Evolutionary conservation across 1,140 invertebrate species (phyloP).

Genomic region (Hylaeus volcanicus): DNA sequence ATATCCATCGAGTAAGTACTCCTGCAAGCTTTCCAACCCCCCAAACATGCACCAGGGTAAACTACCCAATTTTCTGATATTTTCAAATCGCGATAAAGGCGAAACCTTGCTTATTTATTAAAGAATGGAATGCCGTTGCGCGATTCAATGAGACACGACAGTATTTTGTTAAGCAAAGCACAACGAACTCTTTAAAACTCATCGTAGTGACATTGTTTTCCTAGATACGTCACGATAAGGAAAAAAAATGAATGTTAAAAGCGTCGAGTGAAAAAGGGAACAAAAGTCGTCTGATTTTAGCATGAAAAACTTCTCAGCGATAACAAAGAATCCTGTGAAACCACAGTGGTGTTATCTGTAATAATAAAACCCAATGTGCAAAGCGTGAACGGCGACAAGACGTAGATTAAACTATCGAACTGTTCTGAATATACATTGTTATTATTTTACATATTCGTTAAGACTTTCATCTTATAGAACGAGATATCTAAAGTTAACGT

Average conservation of each 20-base stretch:
- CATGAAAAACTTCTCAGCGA: conserved; percentile 3
- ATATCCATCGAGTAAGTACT: conserved; percentile 77
- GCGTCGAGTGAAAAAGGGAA: background rate
- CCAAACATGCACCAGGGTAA: background rate
- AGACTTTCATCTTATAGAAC: no score
- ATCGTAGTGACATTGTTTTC: background rate
- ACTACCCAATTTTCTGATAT: conserved; percentile 22
- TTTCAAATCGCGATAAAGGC: conserved; percentile 10
- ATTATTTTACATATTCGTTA: background rate
- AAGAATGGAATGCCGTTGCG: background rate
- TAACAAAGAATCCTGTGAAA: conserved; percentile 16
- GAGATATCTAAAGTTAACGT: background rate
- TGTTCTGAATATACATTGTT: background rate
- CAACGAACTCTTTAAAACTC: background rate
- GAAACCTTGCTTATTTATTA: background rate
- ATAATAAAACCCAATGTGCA: conserved; percentile 17
- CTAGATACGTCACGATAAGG: background rate
- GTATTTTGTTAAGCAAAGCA: no score
- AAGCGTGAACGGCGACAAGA: background rate
- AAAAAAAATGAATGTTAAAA: background rate
- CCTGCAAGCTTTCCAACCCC: conserved; percentile 10
- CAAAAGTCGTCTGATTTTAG: conserved; percentile 7
- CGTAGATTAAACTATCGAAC: background rate
- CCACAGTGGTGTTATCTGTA: background rate
- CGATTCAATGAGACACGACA: no score